Evolutionary conservation across 2,797 vertebrate species (phyloP), one percentile per base, ranked within the genome.

Genomic region (Rhynchotus rufescens): DNA sequence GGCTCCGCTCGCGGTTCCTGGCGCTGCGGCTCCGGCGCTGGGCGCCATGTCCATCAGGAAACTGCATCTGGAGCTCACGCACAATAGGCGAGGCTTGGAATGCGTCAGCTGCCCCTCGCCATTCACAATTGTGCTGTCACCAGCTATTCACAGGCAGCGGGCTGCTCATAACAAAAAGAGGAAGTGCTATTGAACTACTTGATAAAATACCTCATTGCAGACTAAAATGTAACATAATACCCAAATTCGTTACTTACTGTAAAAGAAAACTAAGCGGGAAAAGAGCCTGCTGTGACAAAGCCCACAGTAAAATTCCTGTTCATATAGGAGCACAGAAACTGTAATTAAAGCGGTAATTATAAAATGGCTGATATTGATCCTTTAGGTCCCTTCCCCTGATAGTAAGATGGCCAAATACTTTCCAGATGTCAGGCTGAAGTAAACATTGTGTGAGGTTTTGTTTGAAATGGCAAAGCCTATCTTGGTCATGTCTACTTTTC

Each of bases 101-200:
- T 83, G 61, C 23, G 73, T 66, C 12, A 88, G 8, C 34, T 69
- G 2, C 54, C 23, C 2, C 3, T 90, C 91, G 86, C 0, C 2
- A 90, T 89, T 80, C 84, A 95, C 88, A 89, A 5, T 66, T 86
- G 73, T 75, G 86, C 91, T 91, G 73, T 89, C 66, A 90, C 88
- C 88, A 76, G 84, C 74, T 78, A 5, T 92, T 83, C 52, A 23
- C 88, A 84, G 68, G 75, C 92, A 90, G 77, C 26, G 65, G 49
- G 40, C 81, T 86, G 57, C 84, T 94, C 79, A 56, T 86, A 47
- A 47, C 69, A 78, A 60, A 76, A 73, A 69, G 38, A 72, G 52
- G 86, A 95, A 93, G 45, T 84, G 19, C 14, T 91, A 78, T 87
- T 64, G 66, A 90, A 75, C 61, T 21, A 22, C 52, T 83, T 64